phyloP scores from a whole-genome alignment of 1,140 invertebrate species.

The Paramacrobiotus metropolitanus region DNA sequence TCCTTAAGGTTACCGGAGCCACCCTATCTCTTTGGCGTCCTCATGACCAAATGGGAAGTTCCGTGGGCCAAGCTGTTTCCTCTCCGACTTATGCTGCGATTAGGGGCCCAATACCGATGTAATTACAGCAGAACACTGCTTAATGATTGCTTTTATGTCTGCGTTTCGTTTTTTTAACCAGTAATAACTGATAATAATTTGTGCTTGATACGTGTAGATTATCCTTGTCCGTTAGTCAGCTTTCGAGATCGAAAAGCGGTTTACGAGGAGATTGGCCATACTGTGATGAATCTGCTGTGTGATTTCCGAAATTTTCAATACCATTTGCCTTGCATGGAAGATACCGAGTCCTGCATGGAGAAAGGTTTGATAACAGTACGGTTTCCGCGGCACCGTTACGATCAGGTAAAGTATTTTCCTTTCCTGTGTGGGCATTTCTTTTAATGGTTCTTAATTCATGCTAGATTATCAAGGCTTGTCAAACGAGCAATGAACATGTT shows the following conservation, averaged over 20 bases:
- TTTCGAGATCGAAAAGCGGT: slow-evolving; percentile 49
- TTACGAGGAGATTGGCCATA: slow-evolving; percentile 66
- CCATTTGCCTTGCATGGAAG: slow-evolving; percentile 47
- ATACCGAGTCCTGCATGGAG: slow-evolving; percentile 57
- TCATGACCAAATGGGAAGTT: slow-evolving; percentile 61
- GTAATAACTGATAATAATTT: neutral
- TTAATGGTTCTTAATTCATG: no score
- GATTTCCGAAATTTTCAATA: slow-evolving; percentile 67
- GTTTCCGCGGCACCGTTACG: slow-evolving; percentile 53
- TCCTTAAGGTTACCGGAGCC: slow-evolving; percentile 45
- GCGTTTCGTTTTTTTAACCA: neutral
- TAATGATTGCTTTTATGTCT: no score
- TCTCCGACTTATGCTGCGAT: slow-evolving; percentile 42
- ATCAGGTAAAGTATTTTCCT: slow-evolving; percentile 40
- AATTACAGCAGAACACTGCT: no score
- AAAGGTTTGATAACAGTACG: slow-evolving; percentile 51
- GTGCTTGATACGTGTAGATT: slow-evolving; percentile 27
- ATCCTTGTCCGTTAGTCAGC: slow-evolving; percentile 62
- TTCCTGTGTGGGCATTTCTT: no score
- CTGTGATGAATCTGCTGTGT: slow-evolving; percentile 63
- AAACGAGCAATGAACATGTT: slow-evolving; percentile 60
- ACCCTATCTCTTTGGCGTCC: slow-evolving; percentile 51
- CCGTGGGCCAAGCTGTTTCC: slow-evolving; percentile 68
- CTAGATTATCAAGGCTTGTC: slow-evolving; percentile 46
- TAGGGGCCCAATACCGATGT: slow-evolving; percentile 60